These are phyloP conservation scores for Nomada ruficornis DNA, from an alignment of 2,888 invertebrate genomes.

Conservation along the genomic window DNA sequence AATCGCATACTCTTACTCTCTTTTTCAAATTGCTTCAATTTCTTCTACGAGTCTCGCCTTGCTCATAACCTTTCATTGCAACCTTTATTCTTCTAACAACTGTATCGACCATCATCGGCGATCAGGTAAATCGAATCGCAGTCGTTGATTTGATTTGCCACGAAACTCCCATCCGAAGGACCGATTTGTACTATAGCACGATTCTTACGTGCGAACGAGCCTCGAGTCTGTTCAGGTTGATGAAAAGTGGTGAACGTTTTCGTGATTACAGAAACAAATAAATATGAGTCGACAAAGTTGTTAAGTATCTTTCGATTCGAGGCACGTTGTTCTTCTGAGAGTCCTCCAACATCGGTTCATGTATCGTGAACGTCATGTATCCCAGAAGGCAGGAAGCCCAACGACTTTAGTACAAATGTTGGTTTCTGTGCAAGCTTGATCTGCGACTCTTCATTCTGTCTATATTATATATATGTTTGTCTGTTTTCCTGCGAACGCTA, in stretches of 20 bases:
- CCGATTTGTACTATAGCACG: conserved; percentile 37
- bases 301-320: conserved; percentile 44
- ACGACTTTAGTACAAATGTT: conserved; percentile 57
- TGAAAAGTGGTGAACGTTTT: neutral
- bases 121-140: conserved; percentile 48
- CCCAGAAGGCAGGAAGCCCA: conserved; percentile 45
- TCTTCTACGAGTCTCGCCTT: conserved; percentile 70
- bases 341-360: conserved; percentile 35
- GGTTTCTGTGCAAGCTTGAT: conserved; percentile 75
- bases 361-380: conserved; percentile 23
- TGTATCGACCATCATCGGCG: conserved; percentile 41
- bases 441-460: conserved; percentile 77
- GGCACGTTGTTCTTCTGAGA: conserved; percentile 48
- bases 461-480: conserved; percentile 70
- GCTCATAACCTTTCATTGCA: conserved; percentile 62
- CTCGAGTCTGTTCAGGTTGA: conserved; percentile 50
- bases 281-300: neutral
- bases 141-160: conserved; percentile 49
- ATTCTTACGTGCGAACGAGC: conserved; percentile 37
- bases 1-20: conserved; percentile 55
- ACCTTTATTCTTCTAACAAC: conserved; percentile 69
- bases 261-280: too few relatives aligned
- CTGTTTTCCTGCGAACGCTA: conserved; percentile 77
- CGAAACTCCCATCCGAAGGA: conserved; percentile 30
- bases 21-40: conserved; percentile 48